Conservation (phyloP, 2,888 invertebrate species). For the Lathronympha strigana region DNA sequence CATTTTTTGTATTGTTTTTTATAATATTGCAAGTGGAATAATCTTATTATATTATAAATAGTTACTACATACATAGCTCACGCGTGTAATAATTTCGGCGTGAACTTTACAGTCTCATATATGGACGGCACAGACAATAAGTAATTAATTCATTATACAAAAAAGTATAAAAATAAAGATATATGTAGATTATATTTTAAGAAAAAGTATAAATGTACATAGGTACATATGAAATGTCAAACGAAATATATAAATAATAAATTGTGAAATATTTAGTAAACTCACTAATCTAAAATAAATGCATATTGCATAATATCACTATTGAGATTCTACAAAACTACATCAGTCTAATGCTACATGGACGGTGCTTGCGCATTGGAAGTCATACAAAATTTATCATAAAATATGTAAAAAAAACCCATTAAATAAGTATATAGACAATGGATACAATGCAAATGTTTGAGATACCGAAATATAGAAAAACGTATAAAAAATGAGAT, state of each 20-base stretch:
- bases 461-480: not conserved
- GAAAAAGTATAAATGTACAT: not conserved
- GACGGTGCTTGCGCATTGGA: not conserved
- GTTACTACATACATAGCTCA: not conserved
- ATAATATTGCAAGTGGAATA: conserved; percentile 10
- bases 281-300: not conserved
- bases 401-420: not conserved
- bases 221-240: not conserved
- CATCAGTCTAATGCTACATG: conserved; percentile 4
- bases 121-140: conserved; percentile 34
- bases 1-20: conserved; percentile 2
- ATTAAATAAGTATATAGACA: not conserved
- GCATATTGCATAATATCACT: not conserved
- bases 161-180: not conserved
- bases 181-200: not conserved
- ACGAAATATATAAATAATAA: not conserved
- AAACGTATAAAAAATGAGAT: not conserved
- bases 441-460: not conserved
- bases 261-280: too few relatives aligned
- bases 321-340: conserved; percentile 8
- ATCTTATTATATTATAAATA: conserved; percentile 4
- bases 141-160: conserved; percentile 4
- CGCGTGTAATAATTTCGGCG: not conserved
- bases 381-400: not conserved
- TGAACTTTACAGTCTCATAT: conserved; percentile 37